These are phyloP conservation scores for Oligia latruncula DNA, from an alignment of 2,888 invertebrate species.

Conservation along the genomic window DNA sequence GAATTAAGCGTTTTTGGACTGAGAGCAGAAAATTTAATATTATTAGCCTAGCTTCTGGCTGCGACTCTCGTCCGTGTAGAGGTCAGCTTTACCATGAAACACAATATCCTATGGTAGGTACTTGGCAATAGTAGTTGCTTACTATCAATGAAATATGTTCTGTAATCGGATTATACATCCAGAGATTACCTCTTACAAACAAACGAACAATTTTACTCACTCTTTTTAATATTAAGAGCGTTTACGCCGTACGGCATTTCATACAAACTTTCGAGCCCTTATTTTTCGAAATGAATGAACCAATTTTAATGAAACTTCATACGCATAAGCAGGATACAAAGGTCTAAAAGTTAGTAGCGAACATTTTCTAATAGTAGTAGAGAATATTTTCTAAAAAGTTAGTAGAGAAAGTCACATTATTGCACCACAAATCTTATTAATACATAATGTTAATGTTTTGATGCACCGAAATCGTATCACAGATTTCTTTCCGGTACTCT, in stretches of 20 bases:
- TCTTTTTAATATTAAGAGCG: background rate
- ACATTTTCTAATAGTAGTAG: no score
- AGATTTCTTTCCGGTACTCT: background rate
- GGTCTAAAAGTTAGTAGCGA: no score
- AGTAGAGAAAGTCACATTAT: no score
- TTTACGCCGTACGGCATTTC: no score
- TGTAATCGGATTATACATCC: no score
- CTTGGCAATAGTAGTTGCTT: background rate
- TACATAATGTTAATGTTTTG: background rate
- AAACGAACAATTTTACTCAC: background rate
- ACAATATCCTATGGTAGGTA: background rate
- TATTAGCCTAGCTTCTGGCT: background rate
- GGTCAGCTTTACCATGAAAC: background rate
- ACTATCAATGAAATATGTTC: background rate
- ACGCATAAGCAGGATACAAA: no score
- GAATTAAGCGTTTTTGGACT: slow-evolving; percentile 20
- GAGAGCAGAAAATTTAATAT: background rate
- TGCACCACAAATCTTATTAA: no score
- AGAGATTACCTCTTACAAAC: background rate
- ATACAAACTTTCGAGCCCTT: no score
- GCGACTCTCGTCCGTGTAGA: background rate
- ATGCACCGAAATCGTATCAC: background rate
- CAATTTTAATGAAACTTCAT: no score
- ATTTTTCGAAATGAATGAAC: no score
- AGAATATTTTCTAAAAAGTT: no score